These are phyloP conservation scores for Cephus sareptanus DNA, from an alignment of 2,888 invertebrate species.

Conservation along the genomic window DNA sequence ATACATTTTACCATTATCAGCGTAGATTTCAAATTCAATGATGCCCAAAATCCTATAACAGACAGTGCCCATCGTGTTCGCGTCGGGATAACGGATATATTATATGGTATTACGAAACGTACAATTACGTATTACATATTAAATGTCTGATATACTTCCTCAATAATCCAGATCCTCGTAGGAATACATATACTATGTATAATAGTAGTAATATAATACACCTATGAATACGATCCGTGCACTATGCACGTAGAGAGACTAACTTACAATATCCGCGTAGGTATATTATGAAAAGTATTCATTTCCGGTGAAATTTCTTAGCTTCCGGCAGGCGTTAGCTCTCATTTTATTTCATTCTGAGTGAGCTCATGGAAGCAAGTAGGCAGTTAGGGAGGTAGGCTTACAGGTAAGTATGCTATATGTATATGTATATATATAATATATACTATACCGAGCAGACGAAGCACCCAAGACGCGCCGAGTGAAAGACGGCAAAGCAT, in stretches of 20 bases:
- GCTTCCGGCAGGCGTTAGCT: constrained; percentile 16
- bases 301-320: constrained; percentile 35
- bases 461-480: not conserved
- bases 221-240: too few species aligned
- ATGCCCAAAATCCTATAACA: not conserved
- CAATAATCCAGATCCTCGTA: not conserved
- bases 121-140: not conserved
- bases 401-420: not conserved
- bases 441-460: not conserved
- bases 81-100: not conserved
- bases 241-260: too few species aligned
- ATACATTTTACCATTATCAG: not conserved
- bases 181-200: not conserved
- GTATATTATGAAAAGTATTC: not conserved
- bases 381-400: not conserved
- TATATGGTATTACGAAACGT: not conserved
- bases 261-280: not conserved
- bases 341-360: constrained; percentile 16
- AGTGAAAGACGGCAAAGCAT: not conserved
- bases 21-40: not conserved
- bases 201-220: not conserved
- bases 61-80: not conserved
- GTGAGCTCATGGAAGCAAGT: not conserved
- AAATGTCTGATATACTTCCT: not conserved
- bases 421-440: not conserved